These are phyloP conservation scores for Coccyzus lansbergi DNA, from an alignment of 2,797 vertebrate species.

Conservation along the genomic window DNA sequence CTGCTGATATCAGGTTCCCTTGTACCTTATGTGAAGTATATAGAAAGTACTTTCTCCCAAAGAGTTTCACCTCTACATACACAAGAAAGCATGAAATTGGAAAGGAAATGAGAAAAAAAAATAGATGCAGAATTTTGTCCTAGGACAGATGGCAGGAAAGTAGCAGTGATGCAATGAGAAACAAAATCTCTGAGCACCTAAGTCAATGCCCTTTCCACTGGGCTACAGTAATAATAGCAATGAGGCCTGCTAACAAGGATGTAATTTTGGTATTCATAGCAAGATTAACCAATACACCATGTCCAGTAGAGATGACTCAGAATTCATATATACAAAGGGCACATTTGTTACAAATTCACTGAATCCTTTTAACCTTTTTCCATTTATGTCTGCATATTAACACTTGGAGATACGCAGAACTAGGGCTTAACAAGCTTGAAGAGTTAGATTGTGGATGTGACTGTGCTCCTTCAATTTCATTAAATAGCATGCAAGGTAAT, in stretches of 20 bases:
- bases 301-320: constrained; percentile 2
- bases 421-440: constrained; percentile 25
- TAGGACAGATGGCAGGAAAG: background rate
- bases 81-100: background rate
- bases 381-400: constrained; percentile 59
- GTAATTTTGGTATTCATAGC: constrained; percentile 62
- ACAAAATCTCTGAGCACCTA: background rate
- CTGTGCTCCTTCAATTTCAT: constrained; percentile 29
- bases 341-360: constrained; percentile 48
- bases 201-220: constrained; percentile 33
- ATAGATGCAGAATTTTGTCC: background rate
- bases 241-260: constrained; percentile 11
- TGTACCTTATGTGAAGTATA: background rate
- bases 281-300: constrained; percentile 35
- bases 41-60: background rate
- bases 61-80: background rate
- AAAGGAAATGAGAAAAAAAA: background rate
- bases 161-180: background rate
- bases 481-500: constrained; percentile 25
- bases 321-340: constrained; percentile 61
- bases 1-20: background rate
- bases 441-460: constrained; percentile 41
- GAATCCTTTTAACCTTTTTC: constrained; percentile 68
- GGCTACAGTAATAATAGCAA: constrained; percentile 6
- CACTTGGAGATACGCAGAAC: constrained; percentile 20